Conservation (phyloP, 2,797 vertebrate species). For the Arctocebus calabarensis region DNA sequence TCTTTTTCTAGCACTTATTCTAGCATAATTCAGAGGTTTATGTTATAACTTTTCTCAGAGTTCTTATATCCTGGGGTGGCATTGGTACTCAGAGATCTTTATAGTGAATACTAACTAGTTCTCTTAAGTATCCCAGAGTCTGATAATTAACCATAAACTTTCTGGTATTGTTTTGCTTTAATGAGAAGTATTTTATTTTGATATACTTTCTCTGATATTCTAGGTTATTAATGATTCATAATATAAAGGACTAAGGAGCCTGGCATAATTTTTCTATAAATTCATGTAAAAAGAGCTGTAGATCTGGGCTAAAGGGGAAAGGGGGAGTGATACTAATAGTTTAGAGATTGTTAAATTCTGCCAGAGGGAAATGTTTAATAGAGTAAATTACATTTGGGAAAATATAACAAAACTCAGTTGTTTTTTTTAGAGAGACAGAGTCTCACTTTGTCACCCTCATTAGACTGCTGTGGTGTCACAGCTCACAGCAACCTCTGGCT, state of each 20-base stretch:
- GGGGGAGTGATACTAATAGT: too few relatives aligned
- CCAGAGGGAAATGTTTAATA: not conserved
- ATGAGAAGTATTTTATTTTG: conserved; percentile 46
- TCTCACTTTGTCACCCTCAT: too few relatives aligned
- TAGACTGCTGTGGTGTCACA: too few relatives aligned
- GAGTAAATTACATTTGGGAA: conserved; percentile 31
- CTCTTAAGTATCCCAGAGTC: not conserved
- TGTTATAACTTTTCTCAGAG: not conserved
- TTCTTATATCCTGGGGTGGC: not conserved
- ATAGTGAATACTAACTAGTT: not conserved
- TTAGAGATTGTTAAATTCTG: not conserved
- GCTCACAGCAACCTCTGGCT: too few relatives aligned
- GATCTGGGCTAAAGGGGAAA: not conserved
- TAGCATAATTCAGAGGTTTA: not conserved
- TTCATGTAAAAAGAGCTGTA: not conserved
- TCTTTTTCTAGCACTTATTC: not conserved
- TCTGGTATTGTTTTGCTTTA: conserved; percentile 33
- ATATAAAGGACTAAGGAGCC: not conserved
- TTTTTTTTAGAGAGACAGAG: not conserved
- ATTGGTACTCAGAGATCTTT: not conserved
- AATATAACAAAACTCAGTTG: conserved; percentile 1
- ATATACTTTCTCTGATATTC: not conserved
- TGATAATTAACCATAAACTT: not conserved
- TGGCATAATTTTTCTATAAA: not conserved
- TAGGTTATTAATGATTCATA: not conserved